These are phyloP conservation scores for Acronicta aceris DNA, from an alignment of 2,888 invertebrate species.

Conservation along the genomic window DNA sequence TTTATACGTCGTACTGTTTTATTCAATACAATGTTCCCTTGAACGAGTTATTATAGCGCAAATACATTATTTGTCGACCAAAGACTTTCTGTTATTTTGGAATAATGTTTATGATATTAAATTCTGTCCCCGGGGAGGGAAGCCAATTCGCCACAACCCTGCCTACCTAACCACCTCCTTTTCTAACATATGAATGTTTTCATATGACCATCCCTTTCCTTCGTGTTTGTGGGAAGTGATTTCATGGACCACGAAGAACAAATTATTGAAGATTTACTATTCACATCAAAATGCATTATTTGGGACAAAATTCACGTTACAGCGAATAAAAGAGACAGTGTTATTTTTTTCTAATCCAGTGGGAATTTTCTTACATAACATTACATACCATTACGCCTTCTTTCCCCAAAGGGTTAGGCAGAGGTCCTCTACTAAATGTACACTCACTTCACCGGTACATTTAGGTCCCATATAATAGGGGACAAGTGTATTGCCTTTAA, in stretches of 20 bases:
- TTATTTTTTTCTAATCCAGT: no score
- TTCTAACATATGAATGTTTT: slow-evolving; percentile 33
- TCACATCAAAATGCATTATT: slow-evolving; percentile 19
- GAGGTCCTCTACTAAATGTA: no score
- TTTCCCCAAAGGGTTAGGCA: no score
- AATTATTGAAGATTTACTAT: slow-evolving; percentile 29
- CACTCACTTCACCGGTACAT: no score
- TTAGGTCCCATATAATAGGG: no score
- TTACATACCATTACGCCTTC: no score
- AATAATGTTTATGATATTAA: slow-evolving; percentile 67
- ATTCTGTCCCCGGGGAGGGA: slow-evolving; percentile 61
- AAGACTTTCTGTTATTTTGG: slow-evolving; percentile 63
- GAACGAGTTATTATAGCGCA: slow-evolving; percentile 57
- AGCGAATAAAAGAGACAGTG: no score
- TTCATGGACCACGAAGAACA: slow-evolving; percentile 39
- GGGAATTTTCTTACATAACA: no score
- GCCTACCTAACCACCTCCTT: slow-evolving; percentile 39
- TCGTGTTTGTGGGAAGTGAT: slow-evolving; percentile 45
- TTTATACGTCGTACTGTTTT: slow-evolving; percentile 31
- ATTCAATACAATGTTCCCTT: slow-evolving; percentile 48
- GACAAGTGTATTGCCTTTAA: no score
- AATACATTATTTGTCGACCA: slow-evolving; percentile 57
- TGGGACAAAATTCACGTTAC: not conserved
- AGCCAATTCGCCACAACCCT: slow-evolving; percentile 55
- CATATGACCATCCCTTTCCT: slow-evolving; percentile 29